Evolutionary conservation across 2,113 vertebrate species (phyloP).

Genomic region (Phalacrocorax pelagicus): DNA sequence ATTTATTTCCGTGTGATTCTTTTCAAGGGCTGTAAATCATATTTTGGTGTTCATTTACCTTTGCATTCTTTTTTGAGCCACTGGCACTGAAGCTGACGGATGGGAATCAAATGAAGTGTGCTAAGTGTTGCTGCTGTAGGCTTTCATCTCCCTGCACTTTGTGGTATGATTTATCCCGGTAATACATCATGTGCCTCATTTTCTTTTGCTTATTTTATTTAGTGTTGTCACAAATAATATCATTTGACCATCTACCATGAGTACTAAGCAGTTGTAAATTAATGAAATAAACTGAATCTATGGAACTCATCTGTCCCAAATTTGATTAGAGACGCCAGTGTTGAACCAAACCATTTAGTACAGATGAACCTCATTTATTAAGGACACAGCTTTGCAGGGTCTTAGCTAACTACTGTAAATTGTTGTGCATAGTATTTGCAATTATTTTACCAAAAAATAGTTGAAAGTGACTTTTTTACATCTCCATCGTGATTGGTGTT

Average conservation of each 20-base stretch:
- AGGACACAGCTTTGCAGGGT: conserved; percentile 39
- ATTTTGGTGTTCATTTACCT: conserved; percentile 80
- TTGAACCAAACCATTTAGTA: conserved; percentile 69
- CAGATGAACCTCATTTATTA: conserved; percentile 76
- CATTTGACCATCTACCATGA: conserved; percentile 74
- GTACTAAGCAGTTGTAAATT: conserved; percentile 80
- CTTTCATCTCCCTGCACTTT: conserved; percentile 77
- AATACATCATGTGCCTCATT: conserved; percentile 81
- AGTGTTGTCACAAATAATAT: conserved; percentile 84
- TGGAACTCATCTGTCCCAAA: conserved; percentile 74
- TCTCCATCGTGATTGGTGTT: conserved; percentile 27
- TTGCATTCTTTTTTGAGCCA: conserved; percentile 77
- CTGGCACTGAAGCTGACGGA: conserved; percentile 80
- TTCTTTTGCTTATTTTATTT: conserved; percentile 84
- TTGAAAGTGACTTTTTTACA: conserved; percentile 49
- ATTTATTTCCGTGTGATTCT: conserved; percentile 71
- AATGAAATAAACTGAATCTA: conserved; percentile 77
- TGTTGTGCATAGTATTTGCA: conserved; percentile 41
- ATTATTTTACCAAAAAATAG: conserved; percentile 65
- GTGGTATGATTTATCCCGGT: conserved; percentile 82
- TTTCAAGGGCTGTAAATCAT: conserved; percentile 77
- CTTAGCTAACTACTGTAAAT: conserved; percentile 30
- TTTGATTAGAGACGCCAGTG: conserved; percentile 79
- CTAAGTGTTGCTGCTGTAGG: conserved; percentile 81
- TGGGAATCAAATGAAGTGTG: conserved; percentile 90